These are phyloP conservation scores for Lophotriccus pileatus DNA, from an alignment of 2,797 vertebrate species.

Conservation along the genomic window DNA sequence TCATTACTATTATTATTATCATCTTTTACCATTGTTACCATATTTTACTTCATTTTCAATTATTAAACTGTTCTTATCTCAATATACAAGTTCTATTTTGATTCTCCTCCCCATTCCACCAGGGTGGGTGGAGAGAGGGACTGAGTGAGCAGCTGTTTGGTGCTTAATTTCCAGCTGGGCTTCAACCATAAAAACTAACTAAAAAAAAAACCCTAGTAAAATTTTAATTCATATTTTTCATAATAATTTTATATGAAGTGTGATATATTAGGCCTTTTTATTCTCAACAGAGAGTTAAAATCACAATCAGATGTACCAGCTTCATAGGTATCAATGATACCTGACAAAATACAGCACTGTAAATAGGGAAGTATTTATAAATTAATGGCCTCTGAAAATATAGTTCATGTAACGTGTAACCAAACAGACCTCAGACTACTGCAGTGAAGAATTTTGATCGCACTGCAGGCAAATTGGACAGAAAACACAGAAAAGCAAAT, in stretches of 20 bases:
- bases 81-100: background rate
- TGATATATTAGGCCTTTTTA: background rate
- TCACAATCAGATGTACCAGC: background rate
- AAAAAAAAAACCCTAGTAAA: accelerated
- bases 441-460: background rate
- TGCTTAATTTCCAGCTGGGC: background rate
- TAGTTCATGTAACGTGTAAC: background rate
- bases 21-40: background rate
- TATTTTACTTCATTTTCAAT: background rate
- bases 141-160: background rate
- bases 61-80: background rate
- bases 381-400: background rate
- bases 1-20: background rate
- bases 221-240: background rate
- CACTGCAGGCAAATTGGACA: background rate
- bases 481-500: background rate
- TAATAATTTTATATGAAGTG: background rate
- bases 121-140: too few species aligned
- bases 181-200: background rate
- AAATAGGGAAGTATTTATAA: background rate
- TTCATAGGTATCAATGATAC: background rate
- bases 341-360: background rate
- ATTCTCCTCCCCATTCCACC: background rate
- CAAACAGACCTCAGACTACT: background rate
- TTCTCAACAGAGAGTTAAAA: background rate